Percentiles rank a stretch among this genome's conserved stretches.
Evolutionary conservation across 1,140 invertebrate species (phyloP).

Genomic region (Ceratosolen fusciceps): DNA sequence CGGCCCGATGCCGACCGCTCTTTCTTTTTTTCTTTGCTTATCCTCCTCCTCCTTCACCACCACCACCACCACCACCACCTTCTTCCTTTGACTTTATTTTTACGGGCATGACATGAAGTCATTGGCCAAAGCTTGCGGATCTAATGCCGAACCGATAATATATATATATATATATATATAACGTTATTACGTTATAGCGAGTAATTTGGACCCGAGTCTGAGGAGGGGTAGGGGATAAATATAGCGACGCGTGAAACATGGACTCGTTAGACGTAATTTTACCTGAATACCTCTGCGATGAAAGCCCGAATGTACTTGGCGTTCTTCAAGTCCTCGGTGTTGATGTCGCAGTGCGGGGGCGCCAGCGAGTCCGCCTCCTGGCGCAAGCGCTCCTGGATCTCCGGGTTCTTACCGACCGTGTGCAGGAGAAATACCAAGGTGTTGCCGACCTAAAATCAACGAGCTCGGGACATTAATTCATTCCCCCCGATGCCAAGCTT

Average conservation of each 20-base stretch:
- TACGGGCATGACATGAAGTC: neutral
- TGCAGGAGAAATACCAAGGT: constrained; percentile 85
- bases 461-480: too few species aligned
- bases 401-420: constrained; percentile 79
- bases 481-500: too few species aligned
- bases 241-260: too few species aligned
- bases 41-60: too few species aligned
- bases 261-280: constrained; percentile 36
- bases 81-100: too few species aligned
- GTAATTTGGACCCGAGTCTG: too few species aligned
- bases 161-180: too few species aligned
- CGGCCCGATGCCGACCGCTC: neutral
- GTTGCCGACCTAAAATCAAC: constrained; percentile 79
- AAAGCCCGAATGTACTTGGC: constrained; percentile 87
- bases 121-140: neutral
- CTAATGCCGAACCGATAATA: too few species aligned
- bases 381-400: constrained; percentile 81
- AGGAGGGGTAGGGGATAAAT: too few species aligned
- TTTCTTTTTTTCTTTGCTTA: too few species aligned
- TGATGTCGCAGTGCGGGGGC: constrained; percentile 73
- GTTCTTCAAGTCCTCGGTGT: constrained; percentile 75
- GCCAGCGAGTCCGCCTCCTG: constrained; percentile 79
- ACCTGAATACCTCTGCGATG: constrained; percentile 86
- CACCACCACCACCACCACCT: too few species aligned
- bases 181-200: too few species aligned